phyloP scores from a whole-genome alignment of 1,140 invertebrate species.

The Ctenoplectra terminalis region DNA sequence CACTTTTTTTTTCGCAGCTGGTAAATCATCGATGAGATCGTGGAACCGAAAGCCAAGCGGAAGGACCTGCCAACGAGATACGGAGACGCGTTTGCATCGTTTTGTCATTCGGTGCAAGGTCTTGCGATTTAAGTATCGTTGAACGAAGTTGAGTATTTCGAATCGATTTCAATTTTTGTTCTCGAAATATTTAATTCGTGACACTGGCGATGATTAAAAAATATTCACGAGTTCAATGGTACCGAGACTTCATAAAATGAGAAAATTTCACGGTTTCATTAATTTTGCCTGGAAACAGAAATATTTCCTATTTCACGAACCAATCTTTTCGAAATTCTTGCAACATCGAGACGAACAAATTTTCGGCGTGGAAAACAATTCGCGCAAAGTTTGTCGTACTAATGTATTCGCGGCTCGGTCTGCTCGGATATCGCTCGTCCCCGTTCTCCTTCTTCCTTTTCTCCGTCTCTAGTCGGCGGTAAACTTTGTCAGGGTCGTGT shows the following conservation, averaged over 20 bases:
- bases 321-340: conserved; percentile 9
- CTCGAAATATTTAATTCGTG: too few relatives aligned
- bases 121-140: neutral
- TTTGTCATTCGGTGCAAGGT: conserved; percentile 37
- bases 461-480: neutral
- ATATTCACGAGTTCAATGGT: too few relatives aligned
- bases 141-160: too few relatives aligned
- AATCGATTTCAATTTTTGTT: too few relatives aligned
- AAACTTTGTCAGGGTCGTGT: conserved; percentile 41
- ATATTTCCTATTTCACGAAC: neutral
- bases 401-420: conserved; percentile 26
- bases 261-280: neutral
- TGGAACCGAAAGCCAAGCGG: conserved; percentile 57
- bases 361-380: conserved; percentile 32
- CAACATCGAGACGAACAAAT: neutral
- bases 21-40: conserved; percentile 72
- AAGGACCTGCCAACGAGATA: conserved; percentile 56
- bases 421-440: neutral
- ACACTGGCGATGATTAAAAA: too few relatives aligned
- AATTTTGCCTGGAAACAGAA: neutral
- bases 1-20: conserved; percentile 41
- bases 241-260: too few relatives aligned
- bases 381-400: conserved; percentile 9
- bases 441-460: too few relatives aligned
- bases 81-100: conserved; percentile 55